Conservation (phyloP, 1,140 invertebrate genomes). For the Anthonomus grandis region DNA sequence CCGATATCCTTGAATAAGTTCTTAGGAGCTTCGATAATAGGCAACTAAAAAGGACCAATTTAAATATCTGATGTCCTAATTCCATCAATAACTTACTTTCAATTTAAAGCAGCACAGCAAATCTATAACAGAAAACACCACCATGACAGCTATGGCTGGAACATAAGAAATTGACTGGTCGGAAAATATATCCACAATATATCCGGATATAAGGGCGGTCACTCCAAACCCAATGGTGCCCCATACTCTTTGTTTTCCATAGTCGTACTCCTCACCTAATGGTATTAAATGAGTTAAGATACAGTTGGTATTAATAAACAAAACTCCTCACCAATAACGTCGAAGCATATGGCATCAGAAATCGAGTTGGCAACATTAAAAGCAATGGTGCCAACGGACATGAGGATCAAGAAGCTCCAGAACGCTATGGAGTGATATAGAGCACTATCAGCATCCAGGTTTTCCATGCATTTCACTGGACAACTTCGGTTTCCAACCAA, state of each 20-base stretch:
- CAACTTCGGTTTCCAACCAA: conserved; percentile 7
- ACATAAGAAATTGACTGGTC: conserved; percentile 60
- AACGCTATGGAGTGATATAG: conserved; percentile 52
- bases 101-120: conserved; percentile 60
- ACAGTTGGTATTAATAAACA: no score
- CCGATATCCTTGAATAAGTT: conserved; percentile 62
- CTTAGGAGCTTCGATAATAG: conserved; percentile 59
- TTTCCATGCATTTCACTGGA: conserved; percentile 19
- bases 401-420: conserved; percentile 68
- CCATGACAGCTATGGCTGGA: conserved; percentile 64
- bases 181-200: conserved; percentile 59
- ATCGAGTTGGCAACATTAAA: conserved; percentile 76
- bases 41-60: conserved; percentile 55
- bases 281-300: conserved; percentile 2
- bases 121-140: conserved; percentile 60
- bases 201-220: conserved; percentile 65
- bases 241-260: conserved; percentile 74
- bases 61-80: neutral
- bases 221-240: conserved; percentile 73
- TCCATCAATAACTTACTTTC: conserved; percentile 50
- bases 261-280: conserved; percentile 59
- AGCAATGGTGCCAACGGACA: conserved; percentile 68
- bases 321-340: conserved; percentile 63
- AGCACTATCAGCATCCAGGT: conserved; percentile 18
- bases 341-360: conserved; percentile 77